Conservation (phyloP, 2,113 vertebrate genomes). For the Nibea coibor region DNA sequence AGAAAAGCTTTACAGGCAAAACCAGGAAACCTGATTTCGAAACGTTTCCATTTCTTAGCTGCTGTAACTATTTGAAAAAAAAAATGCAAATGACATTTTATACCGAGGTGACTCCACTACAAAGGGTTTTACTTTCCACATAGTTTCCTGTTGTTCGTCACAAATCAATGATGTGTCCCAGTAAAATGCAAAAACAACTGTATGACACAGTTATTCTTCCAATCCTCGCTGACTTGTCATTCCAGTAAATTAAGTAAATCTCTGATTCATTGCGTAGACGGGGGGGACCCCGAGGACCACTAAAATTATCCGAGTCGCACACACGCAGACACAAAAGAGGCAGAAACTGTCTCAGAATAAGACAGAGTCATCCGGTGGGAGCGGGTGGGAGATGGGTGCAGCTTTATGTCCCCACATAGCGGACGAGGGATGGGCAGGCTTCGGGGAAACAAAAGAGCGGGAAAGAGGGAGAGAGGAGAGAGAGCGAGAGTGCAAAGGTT, state of each 20-base stretch:
- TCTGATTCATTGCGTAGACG: conserved; percentile 42
- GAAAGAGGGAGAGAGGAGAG: conserved; percentile 33
- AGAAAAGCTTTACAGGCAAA: conserved; percentile 4
- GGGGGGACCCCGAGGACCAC: neutral
- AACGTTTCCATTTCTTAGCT: neutral
- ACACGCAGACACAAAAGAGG: conserved; percentile 25
- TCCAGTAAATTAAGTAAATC: conserved; percentile 30
- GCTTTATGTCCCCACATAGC: conserved; percentile 73
- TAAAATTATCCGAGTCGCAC: conserved; percentile 38
- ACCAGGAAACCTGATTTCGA: neutral
- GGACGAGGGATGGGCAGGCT: conserved; percentile 73
- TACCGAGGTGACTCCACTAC: neutral
- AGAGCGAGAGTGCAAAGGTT: conserved; percentile 88
- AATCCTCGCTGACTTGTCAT: conserved; percentile 47
- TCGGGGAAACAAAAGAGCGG: conserved; percentile 59
- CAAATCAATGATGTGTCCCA: conserved; percentile 36
- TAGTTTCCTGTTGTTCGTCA: conserved; percentile 3
- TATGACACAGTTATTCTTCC: conserved; percentile 53
- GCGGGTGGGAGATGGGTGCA: conserved; percentile 69
- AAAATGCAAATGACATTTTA: neutral
- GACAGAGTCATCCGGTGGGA: conserved; percentile 36
- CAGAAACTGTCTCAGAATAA: conserved; percentile 36
- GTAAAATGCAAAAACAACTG: conserved; percentile 13
- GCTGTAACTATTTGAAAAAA: neutral
- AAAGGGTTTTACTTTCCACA: conserved; percentile 3